These are phyloP conservation scores for Apocrypta bakeri DNA, from an alignment of 1,140 invertebrate genomes.

Conservation along the genomic window DNA sequence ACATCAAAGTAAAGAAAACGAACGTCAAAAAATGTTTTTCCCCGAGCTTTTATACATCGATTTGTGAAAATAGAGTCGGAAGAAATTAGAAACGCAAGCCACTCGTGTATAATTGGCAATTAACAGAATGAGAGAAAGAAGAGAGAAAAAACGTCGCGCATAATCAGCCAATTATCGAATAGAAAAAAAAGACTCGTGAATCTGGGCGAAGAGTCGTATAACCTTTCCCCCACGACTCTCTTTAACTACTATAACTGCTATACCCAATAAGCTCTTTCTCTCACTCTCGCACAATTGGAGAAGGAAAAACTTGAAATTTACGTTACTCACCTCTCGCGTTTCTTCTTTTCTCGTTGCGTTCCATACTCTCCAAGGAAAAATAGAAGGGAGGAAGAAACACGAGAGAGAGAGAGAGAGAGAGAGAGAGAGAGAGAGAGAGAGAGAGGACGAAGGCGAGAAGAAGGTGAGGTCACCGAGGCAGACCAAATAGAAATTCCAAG, in stretches of 20 bases:
- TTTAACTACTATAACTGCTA: too few species aligned
- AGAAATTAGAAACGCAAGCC: neutral
- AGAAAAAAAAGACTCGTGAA: neutral
- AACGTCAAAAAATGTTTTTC: neutral
- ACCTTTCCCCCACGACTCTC: neutral
- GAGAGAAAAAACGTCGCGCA: neutral
- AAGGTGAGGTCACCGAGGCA: constrained; percentile 20
- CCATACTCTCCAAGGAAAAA: neutral
- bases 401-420: too few species aligned
- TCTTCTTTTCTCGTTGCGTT: neutral
- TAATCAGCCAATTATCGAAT: constrained; percentile 15
- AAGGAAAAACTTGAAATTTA: constrained; percentile 21
- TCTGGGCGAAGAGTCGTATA: neutral
- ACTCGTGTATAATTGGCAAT: constrained; percentile 6
- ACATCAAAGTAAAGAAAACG: neutral
- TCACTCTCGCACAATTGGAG: constrained; percentile 6
- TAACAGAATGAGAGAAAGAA: neutral
- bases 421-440: neutral
- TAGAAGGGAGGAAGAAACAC: neutral
- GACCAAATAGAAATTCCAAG: constrained; percentile 51
- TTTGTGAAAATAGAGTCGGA: neutral
- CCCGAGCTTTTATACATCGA: neutral
- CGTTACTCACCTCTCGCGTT: neutral
- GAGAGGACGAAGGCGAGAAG: neutral
- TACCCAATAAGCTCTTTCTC: neutral